phyloP scores from a whole-genome alignment of 2,888 invertebrate genomes.

The Drosophila kambysellisi region DNA sequence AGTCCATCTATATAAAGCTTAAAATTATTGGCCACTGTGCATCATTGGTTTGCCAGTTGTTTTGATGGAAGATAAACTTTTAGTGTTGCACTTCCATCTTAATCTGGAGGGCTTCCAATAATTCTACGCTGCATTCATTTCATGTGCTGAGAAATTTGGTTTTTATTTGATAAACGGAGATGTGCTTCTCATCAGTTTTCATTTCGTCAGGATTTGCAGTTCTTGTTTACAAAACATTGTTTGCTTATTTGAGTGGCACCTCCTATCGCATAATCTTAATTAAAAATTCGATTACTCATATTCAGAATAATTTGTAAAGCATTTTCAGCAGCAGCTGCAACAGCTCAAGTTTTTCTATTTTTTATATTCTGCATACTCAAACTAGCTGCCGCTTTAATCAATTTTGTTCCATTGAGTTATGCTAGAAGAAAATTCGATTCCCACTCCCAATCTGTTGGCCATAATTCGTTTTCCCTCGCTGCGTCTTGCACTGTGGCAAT shows the following conservation, averaged over 20 bases:
- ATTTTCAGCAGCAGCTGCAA: not conserved
- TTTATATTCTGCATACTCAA: constrained; percentile 1
- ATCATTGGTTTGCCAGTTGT: not conserved
- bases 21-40: not conserved
- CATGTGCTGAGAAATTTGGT: not conserved
- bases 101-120: not conserved
- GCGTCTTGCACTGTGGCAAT: constrained; percentile 40
- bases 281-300: not conserved
- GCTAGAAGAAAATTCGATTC: constrained; percentile 18
- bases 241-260: not conserved
- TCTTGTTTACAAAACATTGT: not conserved
- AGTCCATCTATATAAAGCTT: too few species aligned
- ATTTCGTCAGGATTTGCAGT: not conserved
- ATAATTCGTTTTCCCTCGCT: constrained; percentile 57
- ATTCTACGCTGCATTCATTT: not conserved
- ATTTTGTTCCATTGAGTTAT: constrained; percentile 18
- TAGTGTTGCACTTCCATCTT: not conserved
- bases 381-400: not conserved
- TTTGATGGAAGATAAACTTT: not conserved
- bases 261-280: not conserved
- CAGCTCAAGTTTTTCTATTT: not conserved
- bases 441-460: constrained; percentile 17
- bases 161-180: not conserved
- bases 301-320: not conserved
- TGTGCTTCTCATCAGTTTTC: not conserved